Conservation (phyloP, 2,888 invertebrate species). For the Eurois occulta region DNA sequence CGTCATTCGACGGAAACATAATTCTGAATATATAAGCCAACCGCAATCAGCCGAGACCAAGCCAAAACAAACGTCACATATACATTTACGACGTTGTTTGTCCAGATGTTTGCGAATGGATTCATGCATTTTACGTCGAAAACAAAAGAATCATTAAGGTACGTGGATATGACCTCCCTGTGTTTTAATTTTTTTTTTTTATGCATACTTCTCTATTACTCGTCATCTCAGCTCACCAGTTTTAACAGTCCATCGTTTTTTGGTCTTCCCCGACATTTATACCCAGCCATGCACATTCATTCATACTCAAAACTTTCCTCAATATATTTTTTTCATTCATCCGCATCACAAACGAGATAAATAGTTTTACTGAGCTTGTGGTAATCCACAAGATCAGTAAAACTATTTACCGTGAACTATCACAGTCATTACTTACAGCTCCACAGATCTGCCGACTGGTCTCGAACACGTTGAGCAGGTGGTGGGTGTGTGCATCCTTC, state of each 20-base stretch:
- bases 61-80: constrained; percentile 34
- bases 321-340: background rate
- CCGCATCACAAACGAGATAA: background rate
- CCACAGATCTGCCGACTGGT: constrained; percentile 93
- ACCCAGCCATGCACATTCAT: background rate
- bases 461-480: constrained; percentile 93
- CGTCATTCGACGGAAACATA: constrained; percentile 4
- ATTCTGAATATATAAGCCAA: background rate
- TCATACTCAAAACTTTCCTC: background rate
- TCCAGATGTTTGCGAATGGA: constrained; percentile 26
- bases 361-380: too few relatives aligned
- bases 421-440: constrained; percentile 66
- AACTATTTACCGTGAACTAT: background rate
- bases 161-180: constrained; percentile 3
- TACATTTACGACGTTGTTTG: constrained; percentile 43
- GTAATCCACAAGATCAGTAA: background rate
- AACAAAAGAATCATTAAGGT: constrained; percentile 23
- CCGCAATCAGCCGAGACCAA: background rate
- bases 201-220: background rate
- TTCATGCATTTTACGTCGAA: constrained; percentile 19
- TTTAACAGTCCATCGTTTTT: background rate
- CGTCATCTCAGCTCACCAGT: background rate
- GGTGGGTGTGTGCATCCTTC: constrained; percentile 86
- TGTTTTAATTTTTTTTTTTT: background rate
- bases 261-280: background rate